Base-by-base conservation (phyloP, 1,140 invertebrate genomes). In the Procambarus clarkii region DNA sequence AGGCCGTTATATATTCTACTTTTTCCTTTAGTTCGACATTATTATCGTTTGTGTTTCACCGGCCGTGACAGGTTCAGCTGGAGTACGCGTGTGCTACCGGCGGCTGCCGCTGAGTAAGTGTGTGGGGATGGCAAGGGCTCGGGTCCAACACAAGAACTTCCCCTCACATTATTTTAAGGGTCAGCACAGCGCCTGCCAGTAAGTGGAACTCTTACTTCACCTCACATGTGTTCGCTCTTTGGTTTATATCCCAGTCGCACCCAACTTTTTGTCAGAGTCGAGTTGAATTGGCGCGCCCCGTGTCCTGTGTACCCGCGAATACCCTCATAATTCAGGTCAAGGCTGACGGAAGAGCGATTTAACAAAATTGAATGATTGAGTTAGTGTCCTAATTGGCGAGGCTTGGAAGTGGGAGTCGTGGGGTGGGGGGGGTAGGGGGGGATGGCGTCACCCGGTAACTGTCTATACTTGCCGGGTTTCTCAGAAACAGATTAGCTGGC, bases 141-240 rank as follows among this genome's bases (percentile, higher is more conserved):
- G 7, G 5, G 7, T n/a, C 69, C 69, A 74, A 34, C 24, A 34
- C 69, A 24, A 74, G n/a, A 24, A 34, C 24, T 24, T 24, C 4
- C 34, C 69, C n/a, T 24, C 69, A 74, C 69, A 74, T 74, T 74
- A 74, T 74, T 74, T 74, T 74, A 74, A 74, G 69, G n/a, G 69
- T 74, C 2, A 74, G 8, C 69, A 74, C 69, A 74, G 34, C 24
- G 69, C n/a, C 11, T 2, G 69, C n/a, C 2, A 34, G 69, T 34
- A 34, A 74, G 69, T 24, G 69, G n/a, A 34, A 34, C 69, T 74
- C 34, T 54, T 21, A 18, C 60, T 21, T 64, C 54, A 13, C 54
- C 54, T 58, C 34, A 34, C 34, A 13, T 54, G 50, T 54, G 50
- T 54, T 64, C 24, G 69, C 24, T 34, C 69, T 74, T 74, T n/a